phyloP scores from a whole-genome alignment of 2,113 vertebrate genomes.

The Pygoscelis antarcticus region DNA sequence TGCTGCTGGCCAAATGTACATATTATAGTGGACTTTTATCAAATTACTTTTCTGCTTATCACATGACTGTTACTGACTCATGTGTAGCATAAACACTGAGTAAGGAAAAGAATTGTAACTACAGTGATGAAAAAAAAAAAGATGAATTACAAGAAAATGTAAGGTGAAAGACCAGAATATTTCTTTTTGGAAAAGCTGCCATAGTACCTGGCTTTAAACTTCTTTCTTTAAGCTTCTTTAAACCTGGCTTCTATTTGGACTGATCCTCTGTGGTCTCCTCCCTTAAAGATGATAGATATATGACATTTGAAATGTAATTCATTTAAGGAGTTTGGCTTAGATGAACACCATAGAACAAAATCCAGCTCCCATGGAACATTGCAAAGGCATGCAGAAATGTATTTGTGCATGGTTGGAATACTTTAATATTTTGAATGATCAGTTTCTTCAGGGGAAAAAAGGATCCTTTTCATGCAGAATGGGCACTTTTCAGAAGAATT shows the following conservation, averaged over 20 bases:
- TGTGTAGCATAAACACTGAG: neutral
- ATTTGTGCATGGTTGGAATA: constrained; percentile 55
- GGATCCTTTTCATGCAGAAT: constrained; percentile 50
- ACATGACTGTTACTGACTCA: neutral
- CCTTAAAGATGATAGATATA: constrained; percentile 53
- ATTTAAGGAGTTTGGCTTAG: constrained; percentile 42
- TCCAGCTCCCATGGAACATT: constrained; percentile 25
- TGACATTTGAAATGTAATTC: constrained; percentile 44
- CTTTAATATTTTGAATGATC: constrained; percentile 56
- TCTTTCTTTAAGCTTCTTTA: constrained; percentile 12
- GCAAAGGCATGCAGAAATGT: constrained; percentile 53
- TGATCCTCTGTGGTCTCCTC: constrained; percentile 40
- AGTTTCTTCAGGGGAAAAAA: constrained; percentile 38
- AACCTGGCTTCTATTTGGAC: constrained; percentile 49
- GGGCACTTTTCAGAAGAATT: constrained; percentile 48
- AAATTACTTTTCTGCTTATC: neutral
- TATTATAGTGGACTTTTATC: neutral
- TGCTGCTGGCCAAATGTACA: neutral
- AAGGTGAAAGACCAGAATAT: constrained; percentile 17
- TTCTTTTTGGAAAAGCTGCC: constrained; percentile 26
- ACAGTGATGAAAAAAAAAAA: neutral
- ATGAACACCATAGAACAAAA: constrained; percentile 36
- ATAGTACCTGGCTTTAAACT: constrained; percentile 9
- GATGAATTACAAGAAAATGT: neutral
- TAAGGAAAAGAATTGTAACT: neutral